Evolutionary conservation across 1,140 invertebrate genomes (phyloP).

Genomic region (Nasonia vitripennis): DNA sequence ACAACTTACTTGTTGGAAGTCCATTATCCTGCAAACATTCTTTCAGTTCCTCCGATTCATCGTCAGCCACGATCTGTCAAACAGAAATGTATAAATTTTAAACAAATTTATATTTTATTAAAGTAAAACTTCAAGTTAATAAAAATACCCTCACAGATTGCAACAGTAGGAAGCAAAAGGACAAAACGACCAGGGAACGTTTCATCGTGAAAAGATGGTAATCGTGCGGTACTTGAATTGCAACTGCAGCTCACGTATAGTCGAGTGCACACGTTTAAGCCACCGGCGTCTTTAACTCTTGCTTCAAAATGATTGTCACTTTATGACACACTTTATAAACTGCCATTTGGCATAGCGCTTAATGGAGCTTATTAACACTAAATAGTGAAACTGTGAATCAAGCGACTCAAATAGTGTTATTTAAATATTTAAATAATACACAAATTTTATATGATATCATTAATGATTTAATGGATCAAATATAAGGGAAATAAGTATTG

Average conservation of each 20-base stretch:
- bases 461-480: no score
- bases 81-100: not conserved
- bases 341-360: not conserved
- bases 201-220: not conserved
- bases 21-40: not conserved
- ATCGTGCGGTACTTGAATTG: not conserved
- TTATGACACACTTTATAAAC: constrained; percentile 4
- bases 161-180: not conserved
- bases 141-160: not conserved
- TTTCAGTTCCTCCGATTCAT: not conserved
- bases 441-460: no score
- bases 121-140: not conserved
- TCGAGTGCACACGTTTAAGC: no score
- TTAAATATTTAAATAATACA: no score
- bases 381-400: no score
- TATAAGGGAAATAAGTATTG: no score
- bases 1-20: not conserved
- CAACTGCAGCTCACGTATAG: not conserved
- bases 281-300: not conserved
- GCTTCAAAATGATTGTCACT: not conserved
- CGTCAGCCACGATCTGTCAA: not conserved
- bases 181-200: not conserved
- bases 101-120: no score
- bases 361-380: not conserved
- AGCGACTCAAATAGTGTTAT: no score